Conservation (phyloP, 2,113 vertebrate species). For the Illadopsis cleaveri region DNA sequence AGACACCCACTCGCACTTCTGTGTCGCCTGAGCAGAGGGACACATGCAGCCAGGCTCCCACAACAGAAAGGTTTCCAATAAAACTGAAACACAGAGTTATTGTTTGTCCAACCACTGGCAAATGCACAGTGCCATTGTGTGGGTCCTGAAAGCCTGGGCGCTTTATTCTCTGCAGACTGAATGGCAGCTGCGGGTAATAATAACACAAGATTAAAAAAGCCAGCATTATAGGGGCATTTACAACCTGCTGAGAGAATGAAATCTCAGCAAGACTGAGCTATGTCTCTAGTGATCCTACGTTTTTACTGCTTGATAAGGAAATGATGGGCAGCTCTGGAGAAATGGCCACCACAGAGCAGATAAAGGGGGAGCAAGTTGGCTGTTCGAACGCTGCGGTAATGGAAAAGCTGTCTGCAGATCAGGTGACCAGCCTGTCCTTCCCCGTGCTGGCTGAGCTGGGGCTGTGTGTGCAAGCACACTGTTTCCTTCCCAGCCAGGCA, state of each 20-base stretch:
- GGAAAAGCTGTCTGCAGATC: not conserved
- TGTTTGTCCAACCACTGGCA: constrained; percentile 61
- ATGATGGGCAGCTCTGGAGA: constrained; percentile 61
- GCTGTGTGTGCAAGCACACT: not conserved
- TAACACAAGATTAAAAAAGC: constrained; percentile 71
- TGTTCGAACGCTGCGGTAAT: not conserved
- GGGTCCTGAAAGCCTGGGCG: constrained; percentile 43
- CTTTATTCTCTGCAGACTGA: constrained; percentile 69
- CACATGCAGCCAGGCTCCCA: constrained; percentile 2
- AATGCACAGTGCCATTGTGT: constrained; percentile 59
- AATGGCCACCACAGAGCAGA: constrained; percentile 16
- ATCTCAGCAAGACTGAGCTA: constrained; percentile 52
- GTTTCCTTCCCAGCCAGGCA: not conserved
- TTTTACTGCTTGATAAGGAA: constrained; percentile 61
- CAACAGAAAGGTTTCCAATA: constrained; percentile 66
- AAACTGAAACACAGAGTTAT: constrained; percentile 62
- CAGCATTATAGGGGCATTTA: constrained; percentile 73
- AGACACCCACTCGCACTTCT: not conserved
- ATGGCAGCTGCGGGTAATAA: constrained; percentile 69
- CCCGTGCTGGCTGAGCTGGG: not conserved
- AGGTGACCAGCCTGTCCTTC: not conserved
- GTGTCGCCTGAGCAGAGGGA: not conserved
- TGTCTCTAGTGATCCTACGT: constrained; percentile 52
- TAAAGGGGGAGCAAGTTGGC: constrained; percentile 33
- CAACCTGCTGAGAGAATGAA: constrained; percentile 58